Base-by-base conservation (phyloP, 1,140 invertebrate genomes). In the Heliconius melpomene region DNA sequence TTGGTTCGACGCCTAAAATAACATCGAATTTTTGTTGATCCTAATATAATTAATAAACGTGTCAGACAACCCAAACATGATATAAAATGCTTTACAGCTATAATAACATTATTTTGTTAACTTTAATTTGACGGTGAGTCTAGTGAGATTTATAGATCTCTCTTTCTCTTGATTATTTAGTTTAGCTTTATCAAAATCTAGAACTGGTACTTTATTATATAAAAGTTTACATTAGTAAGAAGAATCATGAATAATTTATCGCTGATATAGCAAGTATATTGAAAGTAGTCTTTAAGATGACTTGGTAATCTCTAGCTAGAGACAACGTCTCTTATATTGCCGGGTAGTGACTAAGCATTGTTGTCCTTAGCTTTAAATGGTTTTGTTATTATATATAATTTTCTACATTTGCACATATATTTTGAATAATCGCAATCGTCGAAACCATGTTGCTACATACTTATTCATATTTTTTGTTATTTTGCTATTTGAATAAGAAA, bases 1-100 rank as follows among this genome's bases (percentile, higher is more conserved):
- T 66, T 66, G 60, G 60, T 26, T 26, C 60, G 60, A 16, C 60
- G 60, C 60, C 60, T 29, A 66, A 66, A 16, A 66, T 66, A 66
- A 66, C 60, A 66, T 66, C 11, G 26, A 26, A 16, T 66, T 66
- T 9, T 66, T 66, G 8, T 66, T 66, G 8, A 29, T 66, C 26
- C 13, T 66, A 26, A 26, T 29, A 16, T 29, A 29, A 66, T 66
- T 66, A 66, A 66, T 66, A 29, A 66, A 66, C 16, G 8, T 66
- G 60, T 3, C 60, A 66, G n/a, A n/a, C 23, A 26, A 66, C 13
- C 60, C 60, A 66, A 66, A 66, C 60, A 66, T 66, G 3, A 26
- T 66, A 11, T 26, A 29, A 26, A 13, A 9, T 0, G 23, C 26
- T 66, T 66, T 66, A 66, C 60, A 29, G 13, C 23, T 66, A 66